Evolutionary conservation across 2,113 vertebrate genomes (phyloP).

Genomic region (Clarias batrachus): DNA sequence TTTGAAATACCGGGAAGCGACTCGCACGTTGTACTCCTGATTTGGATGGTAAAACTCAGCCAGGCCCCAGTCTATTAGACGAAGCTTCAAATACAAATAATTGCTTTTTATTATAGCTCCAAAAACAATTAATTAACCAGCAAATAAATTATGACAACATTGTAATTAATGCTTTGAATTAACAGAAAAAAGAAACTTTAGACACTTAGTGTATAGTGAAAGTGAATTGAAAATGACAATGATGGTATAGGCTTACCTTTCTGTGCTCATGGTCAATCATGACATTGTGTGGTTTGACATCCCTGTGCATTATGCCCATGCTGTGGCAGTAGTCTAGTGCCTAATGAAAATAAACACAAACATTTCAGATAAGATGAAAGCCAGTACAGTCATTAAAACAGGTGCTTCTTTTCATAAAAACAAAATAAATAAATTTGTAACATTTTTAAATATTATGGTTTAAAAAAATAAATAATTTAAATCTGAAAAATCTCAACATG

Average conservation of each 20-base stretch:
- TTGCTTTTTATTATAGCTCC: background rate
- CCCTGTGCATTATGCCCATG: slow-evolving; percentile 88
- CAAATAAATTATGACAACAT: background rate
- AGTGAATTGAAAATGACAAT: background rate
- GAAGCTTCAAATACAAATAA: slow-evolving; percentile 66
- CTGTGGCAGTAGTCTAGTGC: slow-evolving; percentile 81
- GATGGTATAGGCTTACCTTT: slow-evolving; percentile 69
- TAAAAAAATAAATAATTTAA: no score
- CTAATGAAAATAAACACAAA: slow-evolving; percentile 42
- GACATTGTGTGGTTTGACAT: slow-evolving; percentile 86
- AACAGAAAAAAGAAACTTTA: background rate
- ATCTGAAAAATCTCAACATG: background rate
- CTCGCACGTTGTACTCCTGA: slow-evolving; percentile 85
- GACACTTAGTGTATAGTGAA: background rate
- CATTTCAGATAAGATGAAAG: background rate
- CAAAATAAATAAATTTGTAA: no score
- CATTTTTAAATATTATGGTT: no score
- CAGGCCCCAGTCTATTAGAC: slow-evolving; percentile 86
- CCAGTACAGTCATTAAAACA: background rate
- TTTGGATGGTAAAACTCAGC: slow-evolving; percentile 86
- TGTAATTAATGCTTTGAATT: background rate
- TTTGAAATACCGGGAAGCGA: slow-evolving; percentile 85
- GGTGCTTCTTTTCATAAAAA: no score
- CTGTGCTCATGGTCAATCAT: slow-evolving; percentile 88
- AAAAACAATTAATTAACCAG: slow-evolving; percentile 1